Evolutionary conservation across 2,888 invertebrate genomes (phyloP).

Genomic region (Heterodera filipjevi): DNA sequence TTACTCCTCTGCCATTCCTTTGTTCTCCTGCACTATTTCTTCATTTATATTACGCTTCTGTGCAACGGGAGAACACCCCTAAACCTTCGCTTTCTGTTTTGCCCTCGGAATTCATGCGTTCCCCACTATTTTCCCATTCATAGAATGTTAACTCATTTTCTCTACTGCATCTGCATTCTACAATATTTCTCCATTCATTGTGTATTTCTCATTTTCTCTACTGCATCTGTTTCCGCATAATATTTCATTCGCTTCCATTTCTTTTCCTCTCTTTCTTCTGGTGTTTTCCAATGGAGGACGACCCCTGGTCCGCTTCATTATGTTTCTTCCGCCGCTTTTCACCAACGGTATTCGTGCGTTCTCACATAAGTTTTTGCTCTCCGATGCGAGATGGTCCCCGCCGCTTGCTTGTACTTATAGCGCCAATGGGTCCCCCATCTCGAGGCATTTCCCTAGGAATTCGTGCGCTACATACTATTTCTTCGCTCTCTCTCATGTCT

Average conservation of each 20-base stretch:
- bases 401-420: not conserved
- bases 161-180: not conserved
- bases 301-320: not conserved
- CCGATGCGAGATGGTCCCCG: not conserved
- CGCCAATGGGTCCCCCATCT: not conserved
- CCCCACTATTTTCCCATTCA: not conserved
- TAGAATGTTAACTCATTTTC: not conserved
- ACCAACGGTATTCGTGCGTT: not conserved
- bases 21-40: not conserved
- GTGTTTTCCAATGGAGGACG: too few species aligned
- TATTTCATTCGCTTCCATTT: too few species aligned
- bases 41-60: not conserved
- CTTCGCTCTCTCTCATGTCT: not conserved
- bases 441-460: constrained; percentile 1
- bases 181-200: too few species aligned
- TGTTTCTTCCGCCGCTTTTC: not conserved
- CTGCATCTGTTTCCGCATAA: not conserved
- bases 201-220: too few species aligned
- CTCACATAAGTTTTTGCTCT: not conserved
- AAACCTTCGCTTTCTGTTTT: not conserved
- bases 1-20: not conserved
- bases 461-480: not conserved
- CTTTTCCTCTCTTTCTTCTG: not conserved
- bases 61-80: constrained; percentile 30
- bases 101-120: constrained; percentile 32